These are phyloP conservation scores for Folsomia candida DNA, from an alignment of 2,888 invertebrate species.

Conservation along the genomic window DNA sequence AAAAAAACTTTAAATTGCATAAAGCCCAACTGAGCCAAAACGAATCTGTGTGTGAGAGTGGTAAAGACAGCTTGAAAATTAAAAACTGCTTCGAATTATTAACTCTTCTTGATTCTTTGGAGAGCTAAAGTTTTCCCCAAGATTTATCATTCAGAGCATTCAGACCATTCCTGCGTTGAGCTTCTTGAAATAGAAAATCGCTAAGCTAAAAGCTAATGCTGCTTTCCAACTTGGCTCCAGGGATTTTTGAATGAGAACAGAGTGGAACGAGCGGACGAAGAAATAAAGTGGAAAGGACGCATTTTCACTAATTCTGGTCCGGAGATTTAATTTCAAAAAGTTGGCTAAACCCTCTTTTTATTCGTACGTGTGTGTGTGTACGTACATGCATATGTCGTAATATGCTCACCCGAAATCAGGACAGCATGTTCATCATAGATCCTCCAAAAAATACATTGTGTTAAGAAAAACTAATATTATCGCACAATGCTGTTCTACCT, in stretches of 20 bases:
- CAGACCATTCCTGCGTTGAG: neutral
- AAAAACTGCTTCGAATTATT: conserved; percentile 3
- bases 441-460: too few species aligned
- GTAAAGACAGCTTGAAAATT: conserved; percentile 6
- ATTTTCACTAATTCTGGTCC: neutral
- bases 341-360: neutral
- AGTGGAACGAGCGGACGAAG: too few species aligned
- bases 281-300: neutral
- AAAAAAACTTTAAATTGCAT: neutral
- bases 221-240: neutral
- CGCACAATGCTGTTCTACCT: too few species aligned
- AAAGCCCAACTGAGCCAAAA: neutral
- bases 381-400: too few species aligned
- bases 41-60: conserved; percentile 2
- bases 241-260: too few species aligned
- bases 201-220: neutral
- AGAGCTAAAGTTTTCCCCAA: neutral
- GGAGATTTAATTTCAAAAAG: neutral
- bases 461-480: too few species aligned
- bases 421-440: too few species aligned
- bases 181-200: neutral
- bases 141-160: neutral
- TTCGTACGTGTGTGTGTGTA: too few species aligned
- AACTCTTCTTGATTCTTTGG: neutral
- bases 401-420: too few species aligned